Base-by-base conservation (phyloP, 2,797 vertebrate species). In the Thaleichthys pacificus region DNA sequence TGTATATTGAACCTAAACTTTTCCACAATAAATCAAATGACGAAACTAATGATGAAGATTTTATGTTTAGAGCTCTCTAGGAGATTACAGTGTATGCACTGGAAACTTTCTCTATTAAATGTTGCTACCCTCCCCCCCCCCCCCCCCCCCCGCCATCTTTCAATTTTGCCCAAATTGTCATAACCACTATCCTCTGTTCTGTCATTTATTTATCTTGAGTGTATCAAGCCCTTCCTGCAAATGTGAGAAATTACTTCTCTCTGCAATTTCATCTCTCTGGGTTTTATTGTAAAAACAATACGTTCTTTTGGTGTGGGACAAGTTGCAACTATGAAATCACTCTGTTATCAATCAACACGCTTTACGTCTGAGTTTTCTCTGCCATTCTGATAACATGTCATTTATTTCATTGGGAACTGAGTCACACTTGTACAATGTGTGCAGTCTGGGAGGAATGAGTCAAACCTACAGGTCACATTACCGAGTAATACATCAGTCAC, bases 331-430 rank as follows among this genome's bases (percentile, higher is more conserved):
- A 78, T 82, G 56, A 66, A 84, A 74, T 76, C 81, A 90, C 90
- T 92, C 71, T 69, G 79, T 88, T 84, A 93, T 93, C 91, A 92
- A 90, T 93, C 90, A 93, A 70, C 17, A 21, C 70, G 85, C 70
- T 73, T 71, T 70, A 58, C 14, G 61, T 78, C 78, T 71, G 26
- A 77, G 75, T 72, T 80, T 30, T 32, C 71, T 74, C 0, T 32
- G 24, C 75, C 80, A 80, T 85, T 87, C 78, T 87, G 81, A 88
- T 72, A 71, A 71, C 78, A 74, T 61, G 71, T 78, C 77, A 85
- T 83, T 77, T 75, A 72, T 85, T 85, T 82, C 38, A 79, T 78
- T 69, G 62, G 70, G 82, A 85, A 84, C 75, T 63, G 80, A 79
- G 61, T 42, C 63, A 56, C 42, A 58, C 65, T 0, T 12, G 30